Evolutionary conservation across 2,113 vertebrate genomes (phyloP).

Genomic region (Chiloscyllium plagiosum): DNA sequence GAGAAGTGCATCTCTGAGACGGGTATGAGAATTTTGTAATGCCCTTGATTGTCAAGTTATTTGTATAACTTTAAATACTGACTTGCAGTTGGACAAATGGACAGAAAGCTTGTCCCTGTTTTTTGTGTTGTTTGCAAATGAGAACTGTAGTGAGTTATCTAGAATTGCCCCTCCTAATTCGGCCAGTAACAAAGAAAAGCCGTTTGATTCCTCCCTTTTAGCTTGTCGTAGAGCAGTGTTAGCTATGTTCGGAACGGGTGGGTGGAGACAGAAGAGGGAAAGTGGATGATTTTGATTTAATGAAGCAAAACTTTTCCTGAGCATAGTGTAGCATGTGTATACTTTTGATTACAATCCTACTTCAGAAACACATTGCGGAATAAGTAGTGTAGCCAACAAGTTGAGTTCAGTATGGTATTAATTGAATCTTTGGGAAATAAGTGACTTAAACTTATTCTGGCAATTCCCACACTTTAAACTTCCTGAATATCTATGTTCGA

Average conservation of each 20-base stretch:
- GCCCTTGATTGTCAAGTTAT: neutral
- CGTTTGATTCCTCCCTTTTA: neutral
- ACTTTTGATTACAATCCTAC: neutral
- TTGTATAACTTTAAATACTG: neutral
- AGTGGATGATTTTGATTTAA: neutral
- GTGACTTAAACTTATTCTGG: neutral
- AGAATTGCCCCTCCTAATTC: neutral
- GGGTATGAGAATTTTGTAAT: conserved; percentile 22
- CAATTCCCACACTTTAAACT: too few relatives aligned
- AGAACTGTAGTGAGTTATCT: neutral
- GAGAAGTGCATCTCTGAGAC: conserved; percentile 13
- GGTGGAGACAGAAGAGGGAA: neutral
- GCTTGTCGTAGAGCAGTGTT: neutral
- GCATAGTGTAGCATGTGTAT: neutral
- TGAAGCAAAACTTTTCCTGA: neutral
- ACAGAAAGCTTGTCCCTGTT: neutral
- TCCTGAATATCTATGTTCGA: neutral
- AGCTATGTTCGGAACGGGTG: neutral
- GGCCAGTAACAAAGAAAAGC: neutral
- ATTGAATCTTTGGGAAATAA: neutral
- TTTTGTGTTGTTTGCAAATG: neutral
- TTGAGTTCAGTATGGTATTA: neutral
- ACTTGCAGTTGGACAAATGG: neutral
- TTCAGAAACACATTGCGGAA: neutral
- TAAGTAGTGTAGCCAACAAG: neutral